phyloP scores from a whole-genome alignment of 1,140 invertebrate genomes.

The Octopus bimaculoides region DNA sequence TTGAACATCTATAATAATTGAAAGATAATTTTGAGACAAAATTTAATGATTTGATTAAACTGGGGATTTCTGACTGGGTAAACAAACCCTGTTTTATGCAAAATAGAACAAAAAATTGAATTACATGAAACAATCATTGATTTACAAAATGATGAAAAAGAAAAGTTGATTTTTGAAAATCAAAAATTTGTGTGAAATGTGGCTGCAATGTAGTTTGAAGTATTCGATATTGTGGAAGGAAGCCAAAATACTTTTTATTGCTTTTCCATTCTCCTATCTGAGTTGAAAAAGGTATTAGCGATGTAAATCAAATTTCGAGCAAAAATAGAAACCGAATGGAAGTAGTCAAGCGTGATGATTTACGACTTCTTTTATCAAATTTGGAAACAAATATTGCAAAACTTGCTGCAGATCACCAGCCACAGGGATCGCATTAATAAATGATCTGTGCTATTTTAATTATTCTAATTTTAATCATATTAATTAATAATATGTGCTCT shows the following conservation, averaged over 20 bases:
- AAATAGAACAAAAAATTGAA: background rate
- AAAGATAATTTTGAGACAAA: conserved; percentile 5
- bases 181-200: conserved; percentile 7
- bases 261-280: conserved; percentile 4
- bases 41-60: conserved; percentile 7
- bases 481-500: background rate
- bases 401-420: background rate
- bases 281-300: background rate
- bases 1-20: background rate
- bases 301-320: background rate
- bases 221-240: conserved; percentile 2
- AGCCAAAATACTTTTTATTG: conserved; percentile 5
- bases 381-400: conserved; percentile 5
- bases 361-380: conserved; percentile 1
- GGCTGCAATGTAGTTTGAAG: conserved; percentile 4
- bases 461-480: no score
- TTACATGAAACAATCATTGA: conserved; percentile 2
- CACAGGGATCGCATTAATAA: conserved; percentile 7
- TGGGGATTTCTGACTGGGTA: background rate
- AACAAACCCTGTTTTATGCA: background rate
- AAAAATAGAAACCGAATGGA: background rate
- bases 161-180: conserved; percentile 3
- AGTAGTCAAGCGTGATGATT: background rate
- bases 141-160: conserved; percentile 2
- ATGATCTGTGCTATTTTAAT: background rate